Base-by-base conservation (phyloP, 2,888 invertebrate species). In the Steinernema scapterisci region DNA sequence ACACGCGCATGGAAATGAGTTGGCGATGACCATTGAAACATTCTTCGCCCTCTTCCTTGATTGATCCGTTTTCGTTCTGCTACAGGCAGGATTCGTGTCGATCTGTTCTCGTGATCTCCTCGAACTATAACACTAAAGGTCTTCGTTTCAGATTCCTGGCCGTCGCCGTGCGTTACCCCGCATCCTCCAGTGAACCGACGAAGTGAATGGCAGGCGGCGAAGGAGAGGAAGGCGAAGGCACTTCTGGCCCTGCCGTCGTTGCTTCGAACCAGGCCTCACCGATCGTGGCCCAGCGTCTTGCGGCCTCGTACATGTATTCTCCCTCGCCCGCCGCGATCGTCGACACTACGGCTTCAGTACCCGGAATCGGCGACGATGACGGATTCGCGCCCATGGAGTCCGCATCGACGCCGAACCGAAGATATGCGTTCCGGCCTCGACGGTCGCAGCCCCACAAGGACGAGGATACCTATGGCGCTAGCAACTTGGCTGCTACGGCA, bases 401-500 rank as follows among this genome's bases (percentile, higher is more conserved):
- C 56, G 19, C 73, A 19, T 7, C 56, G 73, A 27, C 48, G 46
- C 13, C 27, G 54, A 46, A 44, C 9, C 43, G 71, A 7, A 38
- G 82, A 70, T 84, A 82, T 72, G 76, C 80, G 9, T 77, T 83
- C 19, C 79, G 83, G 70, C 79, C 81, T 75, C 78, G 83, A 43
- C 78, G 82, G 21, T 78, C 81, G 27, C 74, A 81, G 38, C 78
- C 80, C 54, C 79, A 82, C 56, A 84, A 85, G 75, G 86, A 83
- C 72, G 84, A 85, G 27, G 86, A 86, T 45, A 77, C 76, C 7
- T 82, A 80, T 56, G 84, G 84, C 73, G 79, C 83, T 23, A 84
- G 83, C 63, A 80, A 76, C 9, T 71, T 84, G 45, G 86, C 86
- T 3, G 86, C 86, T 16, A 86, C 86, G 16, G 86, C 85, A 23